Evolutionary conservation across 2,888 invertebrate species (phyloP).

Genomic region (Plagodis dolabraria): DNA sequence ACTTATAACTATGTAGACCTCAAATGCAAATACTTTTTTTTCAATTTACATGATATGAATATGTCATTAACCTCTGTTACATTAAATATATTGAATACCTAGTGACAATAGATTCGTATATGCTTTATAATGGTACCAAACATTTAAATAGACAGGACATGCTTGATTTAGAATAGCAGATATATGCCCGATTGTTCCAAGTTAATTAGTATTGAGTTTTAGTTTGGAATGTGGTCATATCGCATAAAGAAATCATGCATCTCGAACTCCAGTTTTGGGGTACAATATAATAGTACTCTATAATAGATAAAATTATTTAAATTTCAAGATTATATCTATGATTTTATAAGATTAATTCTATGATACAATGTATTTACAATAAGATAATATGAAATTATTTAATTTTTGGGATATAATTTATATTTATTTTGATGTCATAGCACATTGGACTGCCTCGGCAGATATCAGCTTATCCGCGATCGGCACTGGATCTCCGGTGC

Average conservation of each 20-base stretch:
- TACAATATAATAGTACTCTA: constrained; percentile 44
- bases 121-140: constrained; percentile 35
- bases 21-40: constrained; percentile 83
- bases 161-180: constrained; percentile 22
- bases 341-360: constrained; percentile 65
- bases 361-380: constrained; percentile 81
- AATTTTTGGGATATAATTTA: constrained; percentile 81
- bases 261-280: constrained; percentile 69
- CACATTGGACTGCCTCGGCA: constrained; percentile 69
- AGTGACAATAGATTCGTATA: constrained; percentile 59
- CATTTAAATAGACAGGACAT: constrained; percentile 31
- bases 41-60: constrained; percentile 84
- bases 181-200: constrained; percentile 21
- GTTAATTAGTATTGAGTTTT: constrained; percentile 44
- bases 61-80: constrained; percentile 82
- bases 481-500: constrained; percentile 46
- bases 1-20: constrained; percentile 83
- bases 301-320: constrained; percentile 52
- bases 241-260: constrained; percentile 76
- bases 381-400: constrained; percentile 78
- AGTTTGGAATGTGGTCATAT: constrained; percentile 78
- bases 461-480: constrained; percentile 39
- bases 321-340: constrained; percentile 67
- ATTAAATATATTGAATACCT: constrained; percentile 71
- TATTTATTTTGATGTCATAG: constrained; percentile 78